Conservation (phyloP, 2,797 vertebrate genomes). For the Bovichtus diacanthus region DNA sequence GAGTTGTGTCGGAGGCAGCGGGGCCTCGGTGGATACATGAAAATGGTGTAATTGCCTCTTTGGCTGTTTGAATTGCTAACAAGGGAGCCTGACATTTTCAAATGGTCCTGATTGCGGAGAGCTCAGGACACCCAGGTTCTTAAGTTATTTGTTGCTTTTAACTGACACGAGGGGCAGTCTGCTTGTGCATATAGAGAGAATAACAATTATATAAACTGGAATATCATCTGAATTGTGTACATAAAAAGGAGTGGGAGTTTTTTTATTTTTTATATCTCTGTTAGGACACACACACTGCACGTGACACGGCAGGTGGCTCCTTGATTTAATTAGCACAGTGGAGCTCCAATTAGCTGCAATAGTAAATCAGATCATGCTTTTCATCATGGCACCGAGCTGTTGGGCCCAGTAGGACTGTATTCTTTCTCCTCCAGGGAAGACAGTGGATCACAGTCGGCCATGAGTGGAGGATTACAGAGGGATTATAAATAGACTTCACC, state of each 20-base stretch:
- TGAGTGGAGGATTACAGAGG: slow-evolving; percentile 45
- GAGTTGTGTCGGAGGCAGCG: slow-evolving; percentile 80
- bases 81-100: slow-evolving; percentile 89
- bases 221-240: slow-evolving; percentile 45
- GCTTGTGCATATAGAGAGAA: slow-evolving; percentile 25
- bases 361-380: slow-evolving; percentile 70
- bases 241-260: slow-evolving; percentile 42
- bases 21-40: slow-evolving; percentile 86
- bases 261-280: slow-evolving; percentile 33
- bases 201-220: slow-evolving; percentile 10
- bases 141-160: slow-evolving; percentile 72
- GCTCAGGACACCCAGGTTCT: slow-evolving; percentile 74
- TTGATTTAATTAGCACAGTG: slow-evolving; percentile 78
- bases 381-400: slow-evolving; percentile 57
- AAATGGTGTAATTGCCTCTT: slow-evolving; percentile 87
- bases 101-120: slow-evolving; percentile 82
- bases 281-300: slow-evolving; percentile 23
- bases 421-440: slow-evolving; percentile 42
- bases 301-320: slow-evolving; percentile 65
- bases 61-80: slow-evolving; percentile 90
- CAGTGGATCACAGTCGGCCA: slow-evolving; percentile 19
- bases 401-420: slow-evolving; percentile 44
- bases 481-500: slow-evolving; percentile 42
- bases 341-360: slow-evolving; percentile 70
- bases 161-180: slow-evolving; percentile 67